Evolutionary conservation across 2,113 vertebrate species (phyloP).

Genomic region (Bos taurus): DNA sequence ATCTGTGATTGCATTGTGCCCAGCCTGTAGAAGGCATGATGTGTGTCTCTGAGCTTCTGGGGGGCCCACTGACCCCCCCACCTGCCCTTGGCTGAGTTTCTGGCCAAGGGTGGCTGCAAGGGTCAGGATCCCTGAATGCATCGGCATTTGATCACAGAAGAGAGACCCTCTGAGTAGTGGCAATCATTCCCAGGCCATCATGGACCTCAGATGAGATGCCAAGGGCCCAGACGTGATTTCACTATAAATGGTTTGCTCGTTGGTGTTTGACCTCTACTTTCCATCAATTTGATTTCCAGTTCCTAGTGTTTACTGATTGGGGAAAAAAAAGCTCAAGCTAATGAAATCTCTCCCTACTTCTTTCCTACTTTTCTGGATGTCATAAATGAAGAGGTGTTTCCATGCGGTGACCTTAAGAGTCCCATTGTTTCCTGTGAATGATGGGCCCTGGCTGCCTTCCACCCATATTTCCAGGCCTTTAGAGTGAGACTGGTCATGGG

Average conservation of each 20-base stretch:
- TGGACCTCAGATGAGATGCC: neutral
- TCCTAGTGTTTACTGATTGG: neutral
- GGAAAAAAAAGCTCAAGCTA: neutral
- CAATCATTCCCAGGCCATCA: neutral
- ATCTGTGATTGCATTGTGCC: neutral
- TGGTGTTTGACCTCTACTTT: constrained; percentile 23
- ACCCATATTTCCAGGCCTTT: neutral
- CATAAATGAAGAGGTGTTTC: neutral
- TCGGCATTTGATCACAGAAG: neutral
- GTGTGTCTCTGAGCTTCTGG: neutral
- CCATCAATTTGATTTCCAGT: neutral
- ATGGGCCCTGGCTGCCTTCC: neutral
- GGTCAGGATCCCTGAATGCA: neutral
- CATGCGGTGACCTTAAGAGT: neutral
- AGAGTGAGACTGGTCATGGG: neutral
- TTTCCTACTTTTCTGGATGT: neutral
- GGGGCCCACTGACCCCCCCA: neutral
- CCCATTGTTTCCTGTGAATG: neutral
- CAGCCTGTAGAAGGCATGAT: neutral
- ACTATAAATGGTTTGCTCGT: neutral
- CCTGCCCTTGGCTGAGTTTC: neutral
- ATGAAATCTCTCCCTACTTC: neutral
- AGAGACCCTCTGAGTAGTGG: neutral
- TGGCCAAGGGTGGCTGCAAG: neutral
- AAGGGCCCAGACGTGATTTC: neutral